Percentiles rank a stretch among this genome's conserved stretches.
Conservation (phyloP, 92 coral and sea anemone genomes). For the Bergia sp. region DNA sequence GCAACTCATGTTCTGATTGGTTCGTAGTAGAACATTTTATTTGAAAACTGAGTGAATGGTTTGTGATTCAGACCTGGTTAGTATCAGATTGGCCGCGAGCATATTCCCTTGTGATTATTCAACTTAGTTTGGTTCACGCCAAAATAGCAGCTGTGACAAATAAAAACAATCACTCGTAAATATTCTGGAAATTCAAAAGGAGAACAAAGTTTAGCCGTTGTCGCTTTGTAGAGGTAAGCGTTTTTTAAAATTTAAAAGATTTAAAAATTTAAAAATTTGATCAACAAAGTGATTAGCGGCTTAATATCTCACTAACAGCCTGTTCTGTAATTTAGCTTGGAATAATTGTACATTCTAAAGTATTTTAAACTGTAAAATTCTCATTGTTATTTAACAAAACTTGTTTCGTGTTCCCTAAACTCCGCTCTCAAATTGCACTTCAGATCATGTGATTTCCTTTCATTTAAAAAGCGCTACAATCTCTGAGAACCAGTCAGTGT, state of each 20-base stretch:
- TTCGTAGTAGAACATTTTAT: neutral
- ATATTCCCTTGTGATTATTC: neutral
- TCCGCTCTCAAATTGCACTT: no score
- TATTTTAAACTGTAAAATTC: no score
- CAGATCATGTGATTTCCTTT: no score
- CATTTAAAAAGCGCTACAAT: no score
- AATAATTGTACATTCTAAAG: no score
- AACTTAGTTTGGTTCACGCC: neutral
- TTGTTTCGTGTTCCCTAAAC: no score
- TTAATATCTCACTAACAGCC: neutral
- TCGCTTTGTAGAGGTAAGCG: neutral
- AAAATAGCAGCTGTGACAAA: neutral
- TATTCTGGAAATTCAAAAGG: neutral
- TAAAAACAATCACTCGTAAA: neutral
- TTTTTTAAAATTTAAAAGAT: no score
- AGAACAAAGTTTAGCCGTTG: neutral
- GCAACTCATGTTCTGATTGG: neutral
- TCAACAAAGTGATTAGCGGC: neutral
- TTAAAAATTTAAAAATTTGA: no score
- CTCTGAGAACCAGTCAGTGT: no score
- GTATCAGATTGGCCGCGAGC: neutral
- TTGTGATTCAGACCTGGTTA: neutral
- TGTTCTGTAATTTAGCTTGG: no score
- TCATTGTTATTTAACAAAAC: no score
- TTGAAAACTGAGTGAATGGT: neutral